Conservation (phyloP, 1,140 invertebrate genomes). For the Philotrypesis tridentata region DNA sequence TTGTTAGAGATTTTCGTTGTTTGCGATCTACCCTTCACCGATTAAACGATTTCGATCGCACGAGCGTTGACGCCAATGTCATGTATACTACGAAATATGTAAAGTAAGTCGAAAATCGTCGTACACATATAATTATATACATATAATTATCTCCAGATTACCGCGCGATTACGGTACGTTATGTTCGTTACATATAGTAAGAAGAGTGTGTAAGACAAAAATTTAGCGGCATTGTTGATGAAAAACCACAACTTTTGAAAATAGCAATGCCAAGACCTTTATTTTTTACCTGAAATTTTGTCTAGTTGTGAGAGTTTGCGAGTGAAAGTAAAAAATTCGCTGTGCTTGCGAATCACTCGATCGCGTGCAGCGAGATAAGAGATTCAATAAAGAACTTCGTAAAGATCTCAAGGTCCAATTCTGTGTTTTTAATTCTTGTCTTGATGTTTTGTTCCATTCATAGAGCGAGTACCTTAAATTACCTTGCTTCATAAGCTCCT, state of each 20-base stretch:
- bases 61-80: neutral
- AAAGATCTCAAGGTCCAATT: conserved; percentile 33
- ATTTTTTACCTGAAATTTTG: conserved; percentile 42
- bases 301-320: neutral
- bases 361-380: conserved; percentile 8
- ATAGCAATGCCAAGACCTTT: neutral
- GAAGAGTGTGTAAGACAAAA: neutral
- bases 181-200: conserved; percentile 20
- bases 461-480: neutral
- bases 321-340: conserved; percentile 1
- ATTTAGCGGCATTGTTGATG: neutral
- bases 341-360: conserved; percentile 5
- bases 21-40: neutral
- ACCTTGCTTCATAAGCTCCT: neutral
- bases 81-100: conserved; percentile 10
- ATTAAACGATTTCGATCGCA: neutral
- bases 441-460: conserved; percentile 19
- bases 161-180: neutral
- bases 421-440: conserved; percentile 12
- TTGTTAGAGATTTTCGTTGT: conserved; percentile 12
- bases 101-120: neutral
- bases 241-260: neutral
- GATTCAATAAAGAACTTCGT: conserved; percentile 42
- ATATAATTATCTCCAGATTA: neutral
- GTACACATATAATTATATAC: neutral